Evolutionary conservation across 2,113 vertebrate species (phyloP).

Genomic region (Mormoops blainvillei): DNA sequence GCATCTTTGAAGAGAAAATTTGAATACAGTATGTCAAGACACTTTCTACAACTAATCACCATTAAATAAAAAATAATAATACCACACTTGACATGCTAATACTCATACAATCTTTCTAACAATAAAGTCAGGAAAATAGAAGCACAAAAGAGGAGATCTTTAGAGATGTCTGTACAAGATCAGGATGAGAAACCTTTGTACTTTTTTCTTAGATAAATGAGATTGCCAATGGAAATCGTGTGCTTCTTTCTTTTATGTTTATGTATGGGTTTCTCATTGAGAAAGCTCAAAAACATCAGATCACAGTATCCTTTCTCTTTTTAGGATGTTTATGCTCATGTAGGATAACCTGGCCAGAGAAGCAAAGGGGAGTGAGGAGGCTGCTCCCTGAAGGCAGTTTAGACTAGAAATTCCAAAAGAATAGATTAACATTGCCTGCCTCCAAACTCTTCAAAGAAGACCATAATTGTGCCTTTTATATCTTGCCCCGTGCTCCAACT

Average conservation of each 20-base stretch:
- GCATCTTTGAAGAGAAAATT: background rate
- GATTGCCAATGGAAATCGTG: background rate
- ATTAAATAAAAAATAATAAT: background rate
- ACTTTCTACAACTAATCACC: background rate
- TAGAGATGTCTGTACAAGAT: background rate
- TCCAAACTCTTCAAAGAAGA: constrained; percentile 63
- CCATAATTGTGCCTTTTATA: constrained; percentile 69
- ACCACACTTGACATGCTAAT: background rate
- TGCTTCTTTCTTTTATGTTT: background rate
- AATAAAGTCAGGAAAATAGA: background rate
- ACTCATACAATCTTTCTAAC: background rate
- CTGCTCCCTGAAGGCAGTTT: constrained; percentile 25
- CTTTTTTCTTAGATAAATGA: background rate
- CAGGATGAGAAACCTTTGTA: background rate
- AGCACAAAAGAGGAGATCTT: background rate
- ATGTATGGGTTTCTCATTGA: background rate
- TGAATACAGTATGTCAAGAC: background rate
- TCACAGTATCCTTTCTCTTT: background rate
- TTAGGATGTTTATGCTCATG: background rate
- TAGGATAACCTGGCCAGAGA: background rate
- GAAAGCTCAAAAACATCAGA: background rate
- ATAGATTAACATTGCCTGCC: constrained; percentile 43
- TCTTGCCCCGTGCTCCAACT: constrained; percentile 60
- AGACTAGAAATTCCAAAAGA: constrained; percentile 59
- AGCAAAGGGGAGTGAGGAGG: constrained; percentile 15